Conservation (phyloP, 2,113 vertebrate genomes). For the Petromus typicus region DNA sequence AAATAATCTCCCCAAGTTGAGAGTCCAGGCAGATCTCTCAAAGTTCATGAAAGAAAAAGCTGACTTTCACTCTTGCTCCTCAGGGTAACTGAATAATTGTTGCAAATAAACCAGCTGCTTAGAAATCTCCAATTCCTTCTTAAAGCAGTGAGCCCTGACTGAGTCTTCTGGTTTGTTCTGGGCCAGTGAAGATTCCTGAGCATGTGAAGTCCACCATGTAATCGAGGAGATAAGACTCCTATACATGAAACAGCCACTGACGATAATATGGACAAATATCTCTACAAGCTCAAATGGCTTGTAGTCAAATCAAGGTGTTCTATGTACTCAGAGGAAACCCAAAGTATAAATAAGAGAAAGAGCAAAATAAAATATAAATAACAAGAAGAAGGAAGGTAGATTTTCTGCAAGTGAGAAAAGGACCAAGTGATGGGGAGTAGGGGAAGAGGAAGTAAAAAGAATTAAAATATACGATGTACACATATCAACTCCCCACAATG, state of each 20-base stretch:
- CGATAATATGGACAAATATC: neutral
- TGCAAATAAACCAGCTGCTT: neutral
- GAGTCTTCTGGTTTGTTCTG: neutral
- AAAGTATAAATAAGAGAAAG: neutral
- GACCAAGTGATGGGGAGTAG: neutral
- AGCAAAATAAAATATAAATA: neutral
- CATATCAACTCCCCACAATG: neutral
- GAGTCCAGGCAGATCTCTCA: neutral
- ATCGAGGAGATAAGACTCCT: neutral
- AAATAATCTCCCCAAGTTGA: neutral
- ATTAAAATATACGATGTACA: neutral
- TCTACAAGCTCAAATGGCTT: neutral
- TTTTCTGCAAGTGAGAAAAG: neutral
- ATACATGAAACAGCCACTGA: neutral
- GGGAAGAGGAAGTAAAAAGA: neutral
- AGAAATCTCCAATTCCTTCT: neutral
- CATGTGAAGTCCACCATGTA: neutral
- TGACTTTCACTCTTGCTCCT: neutral
- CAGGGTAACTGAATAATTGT: neutral
- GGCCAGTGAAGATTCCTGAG: neutral
- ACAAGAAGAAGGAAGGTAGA: neutral
- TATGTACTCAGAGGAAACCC: neutral
- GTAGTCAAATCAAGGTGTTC: neutral
- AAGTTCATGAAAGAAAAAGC: neutral
- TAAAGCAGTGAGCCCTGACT: accelerated